These are phyloP conservation scores for Carcharodon carcharias DNA, from an alignment of 2,797 vertebrate species.

Conservation along the genomic window DNA sequence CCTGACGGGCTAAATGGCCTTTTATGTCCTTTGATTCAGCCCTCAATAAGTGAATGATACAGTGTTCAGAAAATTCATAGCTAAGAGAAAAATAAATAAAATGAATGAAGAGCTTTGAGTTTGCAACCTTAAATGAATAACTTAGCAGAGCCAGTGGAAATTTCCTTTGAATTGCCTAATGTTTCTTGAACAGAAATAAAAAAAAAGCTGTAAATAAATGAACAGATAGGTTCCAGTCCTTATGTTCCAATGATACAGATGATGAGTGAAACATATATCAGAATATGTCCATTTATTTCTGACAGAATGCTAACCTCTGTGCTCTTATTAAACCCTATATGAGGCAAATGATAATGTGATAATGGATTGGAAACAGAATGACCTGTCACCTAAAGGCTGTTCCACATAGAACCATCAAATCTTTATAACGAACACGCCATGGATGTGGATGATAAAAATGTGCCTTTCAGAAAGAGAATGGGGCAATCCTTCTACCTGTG, in stretches of 20 bases:
- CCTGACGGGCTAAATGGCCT: too few relatives aligned
- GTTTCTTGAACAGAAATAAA: slow-evolving; percentile 14
- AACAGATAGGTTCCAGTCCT: slow-evolving; percentile 17
- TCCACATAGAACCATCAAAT: neutral
- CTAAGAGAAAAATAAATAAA: neutral
- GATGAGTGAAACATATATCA: slow-evolving; percentile 19
- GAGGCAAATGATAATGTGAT: slow-evolving; percentile 32
- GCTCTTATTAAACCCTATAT: slow-evolving; percentile 26
- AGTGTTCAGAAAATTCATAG: neutral
- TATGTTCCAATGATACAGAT: slow-evolving; percentile 1
- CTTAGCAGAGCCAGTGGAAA: neutral
- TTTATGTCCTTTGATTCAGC: neutral
- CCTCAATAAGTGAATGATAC: neutral
- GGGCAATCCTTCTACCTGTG: neutral
- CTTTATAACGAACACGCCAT: slow-evolving; percentile 1
- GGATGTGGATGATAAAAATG: slow-evolving; percentile 12
- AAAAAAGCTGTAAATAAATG: slow-evolving; percentile 5
- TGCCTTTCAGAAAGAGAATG: slow-evolving; percentile 22
- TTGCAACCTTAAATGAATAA: slow-evolving; percentile 8
- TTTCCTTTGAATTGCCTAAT: slow-evolving; percentile 7
- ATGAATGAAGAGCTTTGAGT: neutral
- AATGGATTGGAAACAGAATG: slow-evolving; percentile 12
- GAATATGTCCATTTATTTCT: slow-evolving; percentile 25
- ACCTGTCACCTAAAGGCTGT: slow-evolving; percentile 35
- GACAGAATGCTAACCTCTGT: slow-evolving; percentile 25